A percentile compares a stretch with the other conserved stretches of the same genome.
Conservation (phyloP, 2,888 invertebrate species). For the Uropetala carovei region DNA sequence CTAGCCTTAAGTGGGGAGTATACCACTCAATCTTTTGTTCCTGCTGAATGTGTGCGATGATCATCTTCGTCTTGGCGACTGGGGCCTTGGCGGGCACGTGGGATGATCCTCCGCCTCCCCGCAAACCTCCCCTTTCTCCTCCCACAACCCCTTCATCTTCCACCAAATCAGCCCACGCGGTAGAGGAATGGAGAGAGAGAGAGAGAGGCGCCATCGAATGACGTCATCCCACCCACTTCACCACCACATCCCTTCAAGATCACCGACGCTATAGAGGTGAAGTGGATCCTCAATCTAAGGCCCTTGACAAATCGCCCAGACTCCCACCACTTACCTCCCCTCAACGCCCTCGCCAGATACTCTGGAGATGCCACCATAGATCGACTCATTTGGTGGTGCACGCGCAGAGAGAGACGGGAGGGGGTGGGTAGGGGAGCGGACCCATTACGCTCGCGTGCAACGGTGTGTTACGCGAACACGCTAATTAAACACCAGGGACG, state of each 20-base stretch:
- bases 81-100: background rate
- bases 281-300: conserved; percentile 12
- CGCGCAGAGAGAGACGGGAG: background rate
- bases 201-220: background rate
- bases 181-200: background rate
- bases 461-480: too few species aligned
- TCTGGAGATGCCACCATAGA: background rate
- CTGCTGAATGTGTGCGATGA: background rate
- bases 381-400: background rate
- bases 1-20: background rate
- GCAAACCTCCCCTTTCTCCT: background rate
- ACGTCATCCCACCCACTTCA: background rate
- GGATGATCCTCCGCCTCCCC: background rate
- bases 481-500: too few species aligned
- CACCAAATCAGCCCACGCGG: background rate
- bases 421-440: background rate
- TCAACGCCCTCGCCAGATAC: background rate
- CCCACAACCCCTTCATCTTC: too few species aligned
- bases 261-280: background rate
- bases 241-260: background rate
- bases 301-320: background rate
- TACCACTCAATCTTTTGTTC: background rate
- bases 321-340: background rate
- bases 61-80: background rate
- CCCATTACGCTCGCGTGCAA: too few species aligned